Evolutionary conservation across 2,113 vertebrate genomes (phyloP), one percentile per base, ranked within the genome.

Genomic region (Saiga tatarica): DNA sequence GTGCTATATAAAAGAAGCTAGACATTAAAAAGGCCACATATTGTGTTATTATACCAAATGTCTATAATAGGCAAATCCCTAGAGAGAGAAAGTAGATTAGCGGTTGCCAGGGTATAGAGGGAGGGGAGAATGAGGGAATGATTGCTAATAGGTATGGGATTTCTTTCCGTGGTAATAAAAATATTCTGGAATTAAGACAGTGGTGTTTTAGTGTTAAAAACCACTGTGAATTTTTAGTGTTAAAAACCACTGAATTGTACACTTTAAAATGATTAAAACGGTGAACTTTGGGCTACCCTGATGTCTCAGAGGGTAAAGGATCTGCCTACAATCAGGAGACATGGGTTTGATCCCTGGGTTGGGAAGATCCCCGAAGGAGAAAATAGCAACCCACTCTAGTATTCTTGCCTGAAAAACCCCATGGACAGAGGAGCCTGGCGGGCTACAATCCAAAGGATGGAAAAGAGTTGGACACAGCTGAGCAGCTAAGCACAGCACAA

Each of bases 171-270:
- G 52, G 33, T 55, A 62, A 95, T 93, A 62, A 93, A 86, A 90
- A 95, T 42, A 16, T 87, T 82, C 74, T 95, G 53, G 13, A 93
- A 87, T 92, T 94, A 94, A 94, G 55, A 64, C 3, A 85, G 52
- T 30, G 33, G 79, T 50, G 30, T 81, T 81, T 28, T 25, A 39
- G 67, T 74, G 42, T 47, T 90, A 45, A 12, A 53, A 30, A 45
- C 52, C 28, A 78, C 10, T 74, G 23, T 81, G 52, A 86, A 89
- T 86, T 89, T 42, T 81, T 30, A 33, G 47, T 52, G 45, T 81
- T 71, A 86, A 83, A 85, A 95, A 93, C 5, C 36, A 90, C 14
- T 60, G 8, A 83, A 87, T 6, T 64, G 17, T 82, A 91, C 55
- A 74, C 19, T 74, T 86, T 74, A 47, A 81, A 89, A 95, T 59